Conservation (phyloP, 2,113 vertebrate genomes). For the Rhadina sibilatrix region DNA sequence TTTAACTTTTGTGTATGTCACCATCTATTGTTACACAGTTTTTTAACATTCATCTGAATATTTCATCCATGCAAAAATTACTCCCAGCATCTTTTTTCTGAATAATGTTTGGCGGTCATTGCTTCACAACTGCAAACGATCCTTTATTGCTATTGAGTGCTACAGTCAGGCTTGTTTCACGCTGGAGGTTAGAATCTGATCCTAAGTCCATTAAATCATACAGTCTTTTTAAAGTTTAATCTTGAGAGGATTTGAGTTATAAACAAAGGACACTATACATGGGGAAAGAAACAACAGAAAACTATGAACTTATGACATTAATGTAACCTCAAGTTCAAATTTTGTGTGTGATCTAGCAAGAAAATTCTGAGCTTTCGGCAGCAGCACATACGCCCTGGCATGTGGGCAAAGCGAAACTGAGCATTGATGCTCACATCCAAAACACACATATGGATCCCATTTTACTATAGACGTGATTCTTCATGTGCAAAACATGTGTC, state of each 20-base stretch:
- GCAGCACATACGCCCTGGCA: neutral
- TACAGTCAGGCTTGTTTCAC: conserved; percentile 41
- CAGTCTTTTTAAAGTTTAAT: conserved; percentile 74
- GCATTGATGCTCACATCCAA: conserved; percentile 40
- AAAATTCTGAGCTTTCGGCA: conserved; percentile 36
- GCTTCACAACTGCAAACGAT: conserved; percentile 65
- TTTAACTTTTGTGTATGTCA: neutral
- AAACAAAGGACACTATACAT: conserved; percentile 75
- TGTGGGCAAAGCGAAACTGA: conserved; percentile 14
- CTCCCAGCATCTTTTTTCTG: neutral
- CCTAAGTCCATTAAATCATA: conserved; percentile 70
- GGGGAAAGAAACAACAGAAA: conserved; percentile 62
- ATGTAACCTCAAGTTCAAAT: conserved; percentile 59
- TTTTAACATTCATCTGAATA: conserved; percentile 28
- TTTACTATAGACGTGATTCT: conserved; percentile 45
- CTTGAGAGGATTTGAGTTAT: conserved; percentile 73
- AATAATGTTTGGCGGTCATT: conserved; percentile 24
- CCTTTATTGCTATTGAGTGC: conserved; percentile 23
- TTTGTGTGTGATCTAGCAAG: conserved; percentile 68
- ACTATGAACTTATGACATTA: conserved; percentile 69
- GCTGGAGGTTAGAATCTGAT: conserved; percentile 66
- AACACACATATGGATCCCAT: conserved; percentile 60
- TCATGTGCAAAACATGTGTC: conserved; percentile 68
- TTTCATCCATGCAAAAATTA: conserved; percentile 27
- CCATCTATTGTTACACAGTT: neutral